These are phyloP conservation scores for Cephus cinctus DNA, from an alignment of 1,140 invertebrate species.

Conservation along the genomic window DNA sequence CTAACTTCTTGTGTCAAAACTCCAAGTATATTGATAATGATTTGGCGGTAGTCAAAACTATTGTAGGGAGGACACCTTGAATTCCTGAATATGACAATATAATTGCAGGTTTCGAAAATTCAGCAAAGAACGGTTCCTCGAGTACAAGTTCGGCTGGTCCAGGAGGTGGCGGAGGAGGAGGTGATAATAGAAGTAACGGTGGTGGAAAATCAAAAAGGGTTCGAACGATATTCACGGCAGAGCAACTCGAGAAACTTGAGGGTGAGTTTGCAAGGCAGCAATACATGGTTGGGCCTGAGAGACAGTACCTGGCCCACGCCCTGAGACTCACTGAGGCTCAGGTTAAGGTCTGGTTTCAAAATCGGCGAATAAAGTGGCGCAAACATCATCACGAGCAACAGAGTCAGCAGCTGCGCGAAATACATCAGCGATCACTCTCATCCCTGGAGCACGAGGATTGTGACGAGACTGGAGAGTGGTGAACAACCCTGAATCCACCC, in stretches of 20 bases:
- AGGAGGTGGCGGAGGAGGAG: background rate
- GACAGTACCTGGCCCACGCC: constrained; percentile 84
- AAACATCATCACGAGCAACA: constrained; percentile 91
- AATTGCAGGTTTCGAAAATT: constrained; percentile 39
- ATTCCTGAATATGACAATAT: background rate
- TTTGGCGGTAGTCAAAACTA: too few relatives aligned
- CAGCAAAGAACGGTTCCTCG: constrained; percentile 32
- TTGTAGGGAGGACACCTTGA: too few relatives aligned
- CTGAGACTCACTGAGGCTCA: constrained; percentile 88
- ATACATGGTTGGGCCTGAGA: constrained; percentile 93
- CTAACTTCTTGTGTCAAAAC: too few relatives aligned
- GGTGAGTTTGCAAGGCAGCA: constrained; percentile 91
- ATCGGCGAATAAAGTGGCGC: constrained; percentile 93
- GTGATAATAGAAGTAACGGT: constrained; percentile 6
- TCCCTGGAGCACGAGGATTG: constrained; percentile 47
- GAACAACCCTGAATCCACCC: constrained; percentile 21
- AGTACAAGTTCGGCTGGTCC: constrained; percentile 20
- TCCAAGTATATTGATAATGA: too few relatives aligned
- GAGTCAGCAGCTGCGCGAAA: constrained; percentile 79
- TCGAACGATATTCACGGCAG: constrained; percentile 91
- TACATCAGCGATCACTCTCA: constrained; percentile 60
- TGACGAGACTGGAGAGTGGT: constrained; percentile 48
- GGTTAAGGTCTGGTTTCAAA: constrained; percentile 98
- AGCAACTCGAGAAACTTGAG: constrained; percentile 88
- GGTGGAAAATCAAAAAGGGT: constrained; percentile 70